These are phyloP conservation scores for Drosophila albomicans DNA, from an alignment of 1,140 invertebrate species.

Conservation along the genomic window DNA sequence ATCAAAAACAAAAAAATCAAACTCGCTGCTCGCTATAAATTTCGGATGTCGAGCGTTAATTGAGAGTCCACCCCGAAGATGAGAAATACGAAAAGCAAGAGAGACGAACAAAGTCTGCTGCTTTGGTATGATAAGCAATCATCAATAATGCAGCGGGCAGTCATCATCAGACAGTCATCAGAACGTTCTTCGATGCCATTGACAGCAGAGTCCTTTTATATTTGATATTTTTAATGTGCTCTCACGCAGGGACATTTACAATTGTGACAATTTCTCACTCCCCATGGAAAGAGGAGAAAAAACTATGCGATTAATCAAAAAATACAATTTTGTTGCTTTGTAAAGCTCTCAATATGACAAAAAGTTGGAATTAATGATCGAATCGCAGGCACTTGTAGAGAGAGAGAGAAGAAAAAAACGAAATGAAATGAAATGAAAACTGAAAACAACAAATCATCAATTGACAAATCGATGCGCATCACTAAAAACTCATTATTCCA, in stretches of 20 bases:
- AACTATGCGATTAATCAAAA: constrained; percentile 54
- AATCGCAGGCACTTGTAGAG: constrained; percentile 27
- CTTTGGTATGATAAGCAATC: constrained; percentile 10
- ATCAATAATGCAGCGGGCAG: constrained; percentile 31
- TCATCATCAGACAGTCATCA: not conserved
- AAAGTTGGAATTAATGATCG: constrained; percentile 69
- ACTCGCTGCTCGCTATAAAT: constrained; percentile 20
- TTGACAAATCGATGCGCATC: constrained; percentile 77
- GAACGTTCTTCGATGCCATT: not conserved
- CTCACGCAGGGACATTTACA: constrained; percentile 45
- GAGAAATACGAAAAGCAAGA: not conserved
- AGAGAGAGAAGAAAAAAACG: not conserved
- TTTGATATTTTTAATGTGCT: not conserved
- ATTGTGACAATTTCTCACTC: constrained; percentile 70
- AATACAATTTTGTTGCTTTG: constrained; percentile 17
- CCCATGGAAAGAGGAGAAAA: constrained; percentile 37
- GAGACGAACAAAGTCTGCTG: not conserved
- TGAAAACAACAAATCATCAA: constrained; percentile 76
- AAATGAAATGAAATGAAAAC: constrained; percentile 32
- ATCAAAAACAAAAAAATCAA: not conserved
- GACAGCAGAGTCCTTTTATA: constrained; percentile 1
- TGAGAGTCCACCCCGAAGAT: constrained; percentile 25
- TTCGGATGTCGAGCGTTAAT: constrained; percentile 33
- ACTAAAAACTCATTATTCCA: constrained; percentile 77
- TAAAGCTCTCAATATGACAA: constrained; percentile 69